A percentile compares a stretch with the other conserved stretches of the same genome.
These are phyloP conservation scores for Micropterix aruncella DNA, from an alignment of 2,888 invertebrate genomes.

Conservation along the genomic window DNA sequence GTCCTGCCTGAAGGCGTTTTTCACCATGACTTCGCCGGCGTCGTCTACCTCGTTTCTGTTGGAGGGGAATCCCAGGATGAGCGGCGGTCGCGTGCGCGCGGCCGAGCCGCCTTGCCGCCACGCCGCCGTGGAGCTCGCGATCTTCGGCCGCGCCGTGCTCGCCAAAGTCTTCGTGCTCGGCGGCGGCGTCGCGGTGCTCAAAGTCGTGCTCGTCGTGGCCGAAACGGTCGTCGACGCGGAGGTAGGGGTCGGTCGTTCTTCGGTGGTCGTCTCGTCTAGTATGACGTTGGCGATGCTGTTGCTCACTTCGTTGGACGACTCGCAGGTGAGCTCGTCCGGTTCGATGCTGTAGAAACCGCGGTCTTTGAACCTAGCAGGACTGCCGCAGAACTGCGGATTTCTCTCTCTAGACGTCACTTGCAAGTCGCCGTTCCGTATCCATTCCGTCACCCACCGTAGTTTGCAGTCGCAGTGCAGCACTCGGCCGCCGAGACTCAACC, in stretches of 20 bases:
- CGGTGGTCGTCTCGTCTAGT: conserved; percentile 17
- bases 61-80: conserved; percentile 57
- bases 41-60: conserved; percentile 50
- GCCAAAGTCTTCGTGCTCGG: conserved; percentile 10
- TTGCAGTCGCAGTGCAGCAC: conserved; percentile 83
- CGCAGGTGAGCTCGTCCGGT: conserved; percentile 56
- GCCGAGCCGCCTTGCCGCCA: conserved; percentile 33
- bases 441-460: conserved; percentile 77
- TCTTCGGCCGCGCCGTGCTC: conserved; percentile 13
- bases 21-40: conserved; percentile 66
- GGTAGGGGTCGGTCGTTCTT: conserved; percentile 15
- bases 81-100: conserved; percentile 49
- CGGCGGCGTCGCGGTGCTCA: conserved; percentile 20
- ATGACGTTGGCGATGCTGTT: conserved; percentile 15
- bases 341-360: conserved; percentile 79
- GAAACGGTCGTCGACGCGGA: conserved; percentile 18
- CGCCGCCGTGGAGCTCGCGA: conserved; percentile 24
- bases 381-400: conserved; percentile 86
- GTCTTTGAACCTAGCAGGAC: conserved; percentile 64
- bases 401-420: conserved; percentile 87
- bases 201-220: conserved; percentile 21
- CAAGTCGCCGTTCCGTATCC: conserved; percentile 76
- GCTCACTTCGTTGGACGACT: conserved; percentile 12
- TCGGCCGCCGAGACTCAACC: conserved; percentile 76
- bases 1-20: conserved; percentile 74